Evolutionary conservation across 1,140 invertebrate species (phyloP).

Genomic region (Ceratina japonica): DNA sequence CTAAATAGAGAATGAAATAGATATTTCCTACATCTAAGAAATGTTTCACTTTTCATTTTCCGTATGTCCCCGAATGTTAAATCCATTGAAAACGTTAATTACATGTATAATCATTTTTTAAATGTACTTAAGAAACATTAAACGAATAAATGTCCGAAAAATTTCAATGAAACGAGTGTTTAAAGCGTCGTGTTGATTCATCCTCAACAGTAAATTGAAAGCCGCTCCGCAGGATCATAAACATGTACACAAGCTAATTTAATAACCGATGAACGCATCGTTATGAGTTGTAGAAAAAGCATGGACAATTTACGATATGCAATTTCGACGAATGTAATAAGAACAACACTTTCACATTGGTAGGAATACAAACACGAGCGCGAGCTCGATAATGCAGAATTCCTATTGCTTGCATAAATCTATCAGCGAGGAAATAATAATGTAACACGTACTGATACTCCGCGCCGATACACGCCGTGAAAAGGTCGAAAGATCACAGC

Average conservation of each 20-base stretch:
- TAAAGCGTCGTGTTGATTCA: too few relatives aligned
- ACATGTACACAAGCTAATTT: background rate
- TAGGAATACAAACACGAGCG: conserved; percentile 2
- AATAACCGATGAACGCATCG: background rate
- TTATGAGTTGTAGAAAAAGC: background rate
- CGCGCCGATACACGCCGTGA: background rate
- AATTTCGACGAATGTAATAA: conserved; percentile 8
- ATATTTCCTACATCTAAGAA: too few relatives aligned
- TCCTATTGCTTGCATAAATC: conserved; percentile 23
- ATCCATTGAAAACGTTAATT: too few relatives aligned
- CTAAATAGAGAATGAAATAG: too few relatives aligned
- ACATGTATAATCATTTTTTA: too few relatives aligned
- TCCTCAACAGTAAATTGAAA: too few relatives aligned
- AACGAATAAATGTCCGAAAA: background rate
- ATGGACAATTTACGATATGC: conserved; percentile 24
- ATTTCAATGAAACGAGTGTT: background rate
- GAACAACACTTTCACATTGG: conserved; percentile 37
- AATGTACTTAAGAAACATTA: background rate
- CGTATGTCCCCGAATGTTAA: too few relatives aligned
- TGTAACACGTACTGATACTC: conserved; percentile 39
- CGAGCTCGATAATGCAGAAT: conserved; percentile 22
- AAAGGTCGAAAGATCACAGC: conserved; percentile 31
- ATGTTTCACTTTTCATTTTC: too few relatives aligned
- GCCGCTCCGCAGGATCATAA: background rate
- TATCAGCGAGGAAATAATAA: conserved; percentile 40